These are phyloP conservation scores for Neuroscelio doddi DNA, from an alignment of 2,888 invertebrate genomes.

Conservation along the genomic window DNA sequence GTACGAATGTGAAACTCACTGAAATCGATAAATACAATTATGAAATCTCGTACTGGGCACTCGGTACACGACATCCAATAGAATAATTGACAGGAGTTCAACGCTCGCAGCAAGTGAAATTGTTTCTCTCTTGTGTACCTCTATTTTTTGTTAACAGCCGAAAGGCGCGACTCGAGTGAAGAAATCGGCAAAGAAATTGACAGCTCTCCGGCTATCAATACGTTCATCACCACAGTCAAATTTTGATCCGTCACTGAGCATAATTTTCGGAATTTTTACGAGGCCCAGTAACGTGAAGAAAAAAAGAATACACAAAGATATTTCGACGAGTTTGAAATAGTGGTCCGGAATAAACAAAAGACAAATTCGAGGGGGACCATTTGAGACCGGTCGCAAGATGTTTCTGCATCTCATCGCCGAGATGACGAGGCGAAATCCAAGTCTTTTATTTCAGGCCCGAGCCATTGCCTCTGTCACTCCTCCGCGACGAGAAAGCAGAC, in stretches of 20 bases:
- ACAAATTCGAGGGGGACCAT: slow-evolving; percentile 44
- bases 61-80: too few relatives aligned
- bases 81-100: too few relatives aligned
- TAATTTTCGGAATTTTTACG: slow-evolving; percentile 34
- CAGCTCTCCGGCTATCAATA: not conserved
- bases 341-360: slow-evolving; percentile 22
- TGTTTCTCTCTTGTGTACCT: too few relatives aligned
- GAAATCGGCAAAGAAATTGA: not conserved
- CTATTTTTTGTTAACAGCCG: too few relatives aligned
- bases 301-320: slow-evolving; percentile 24
- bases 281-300: slow-evolving; percentile 6
- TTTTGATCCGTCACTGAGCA: slow-evolving; percentile 36
- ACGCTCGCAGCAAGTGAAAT: too few relatives aligned
- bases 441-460: slow-evolving; percentile 23
- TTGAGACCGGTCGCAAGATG: slow-evolving; percentile 47
- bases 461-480: slow-evolving; percentile 35
- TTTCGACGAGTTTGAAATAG: slow-evolving; percentile 15
- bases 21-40: too few relatives aligned
- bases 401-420: slow-evolving; percentile 56
- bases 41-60: too few relatives aligned
- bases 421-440: slow-evolving; percentile 59
- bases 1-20: too few relatives aligned
- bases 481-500: slow-evolving; percentile 38
- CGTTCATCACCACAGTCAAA: slow-evolving; percentile 1
- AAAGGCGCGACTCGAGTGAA: too few relatives aligned